Conservation (phyloP, 2,888 invertebrate genomes). For the Megalurothrips usitatus region DNA sequence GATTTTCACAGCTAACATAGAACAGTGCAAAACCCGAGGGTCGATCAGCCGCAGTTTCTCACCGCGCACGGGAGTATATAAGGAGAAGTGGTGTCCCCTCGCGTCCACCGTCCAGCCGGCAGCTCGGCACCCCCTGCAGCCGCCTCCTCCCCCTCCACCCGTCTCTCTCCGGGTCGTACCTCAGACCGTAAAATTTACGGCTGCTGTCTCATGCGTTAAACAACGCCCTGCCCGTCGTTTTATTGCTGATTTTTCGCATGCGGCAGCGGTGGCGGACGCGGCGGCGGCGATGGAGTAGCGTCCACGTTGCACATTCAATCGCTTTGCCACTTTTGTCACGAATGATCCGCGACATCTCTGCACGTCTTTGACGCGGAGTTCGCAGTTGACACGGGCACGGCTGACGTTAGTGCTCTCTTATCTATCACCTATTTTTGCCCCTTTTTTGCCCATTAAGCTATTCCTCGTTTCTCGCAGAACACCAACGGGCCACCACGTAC, state of each 20-base stretch:
- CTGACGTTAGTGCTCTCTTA: too few species aligned
- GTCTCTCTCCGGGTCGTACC: background rate
- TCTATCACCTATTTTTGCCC: too few species aligned
- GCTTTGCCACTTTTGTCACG: too few species aligned
- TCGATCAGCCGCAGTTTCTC: background rate
- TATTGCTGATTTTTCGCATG: constrained; percentile 20
- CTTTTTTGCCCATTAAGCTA: background rate
- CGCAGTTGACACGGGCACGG: background rate
- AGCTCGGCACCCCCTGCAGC: background rate
- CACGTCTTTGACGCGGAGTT: too few species aligned
- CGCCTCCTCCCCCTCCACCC: background rate
- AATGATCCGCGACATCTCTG: too few species aligned
- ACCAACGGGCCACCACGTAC: too few species aligned
- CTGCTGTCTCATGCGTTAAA: constrained; percentile 14
- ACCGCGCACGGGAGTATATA: too few species aligned
- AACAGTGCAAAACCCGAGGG: background rate
- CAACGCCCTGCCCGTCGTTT: background rate
- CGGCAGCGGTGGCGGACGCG: background rate
- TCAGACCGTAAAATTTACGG: constrained; percentile 18
- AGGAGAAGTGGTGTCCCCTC: background rate
- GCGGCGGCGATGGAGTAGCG: too few species aligned
- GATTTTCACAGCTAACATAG: too few species aligned
- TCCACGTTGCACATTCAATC: too few species aligned
- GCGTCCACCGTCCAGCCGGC: too few species aligned
- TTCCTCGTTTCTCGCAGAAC: background rate